Evolutionary conservation across 2,113 vertebrate species (phyloP), one percentile per base, ranked within the genome.

Genomic region (Puffinus mauretanicus): DNA sequence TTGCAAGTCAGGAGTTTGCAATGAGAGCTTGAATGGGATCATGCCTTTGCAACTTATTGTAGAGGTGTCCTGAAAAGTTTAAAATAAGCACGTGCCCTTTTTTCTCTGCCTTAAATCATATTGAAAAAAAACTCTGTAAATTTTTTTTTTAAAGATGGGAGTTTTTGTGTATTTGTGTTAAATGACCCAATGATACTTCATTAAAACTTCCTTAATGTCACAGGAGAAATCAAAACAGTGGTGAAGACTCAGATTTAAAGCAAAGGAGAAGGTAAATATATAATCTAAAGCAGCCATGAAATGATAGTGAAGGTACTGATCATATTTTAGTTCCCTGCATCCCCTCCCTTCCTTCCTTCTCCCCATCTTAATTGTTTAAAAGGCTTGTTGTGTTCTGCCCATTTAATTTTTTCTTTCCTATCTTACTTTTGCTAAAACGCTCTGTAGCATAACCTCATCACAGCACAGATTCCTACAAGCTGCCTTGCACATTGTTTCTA

Each of bases 231-330:
- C 98, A 98, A 84, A 97, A 97, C 94, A 98, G 97, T 91, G 97
- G 98, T 6, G 98, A 99, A 93, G 98, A 99, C 92, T 98, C 98
- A 60, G 98, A 98, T 94, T 96, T 98, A 97, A 99, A 99, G 93
- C 98, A 98, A 66, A 98, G 98, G 95, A 98, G 98, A 96, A 98
- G 98, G 98, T 99, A 98, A 97, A 94, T 95, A 79, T 55, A 11
- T 60, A 24, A 70, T 42, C 15, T 46, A 2, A 38, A 94, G 20
- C 19, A 86, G 32, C 40, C 58, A 14, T 90, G 52, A 89, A 81
- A 71, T 79, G 2, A 64, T 29, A 49, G 18, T 1, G 2, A 66
- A 75, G 8, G 13, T 78, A 78, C 14, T 66, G 42, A 36, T 65
- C 6, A 18, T 92, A 61, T 51, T 90, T 81, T 83, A 42, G 13